Evolutionary conservation across 1,140 invertebrate genomes (phyloP), one percentile per base, ranked within the genome.

Genomic region (Lamellibrachia luymesi): DNA sequence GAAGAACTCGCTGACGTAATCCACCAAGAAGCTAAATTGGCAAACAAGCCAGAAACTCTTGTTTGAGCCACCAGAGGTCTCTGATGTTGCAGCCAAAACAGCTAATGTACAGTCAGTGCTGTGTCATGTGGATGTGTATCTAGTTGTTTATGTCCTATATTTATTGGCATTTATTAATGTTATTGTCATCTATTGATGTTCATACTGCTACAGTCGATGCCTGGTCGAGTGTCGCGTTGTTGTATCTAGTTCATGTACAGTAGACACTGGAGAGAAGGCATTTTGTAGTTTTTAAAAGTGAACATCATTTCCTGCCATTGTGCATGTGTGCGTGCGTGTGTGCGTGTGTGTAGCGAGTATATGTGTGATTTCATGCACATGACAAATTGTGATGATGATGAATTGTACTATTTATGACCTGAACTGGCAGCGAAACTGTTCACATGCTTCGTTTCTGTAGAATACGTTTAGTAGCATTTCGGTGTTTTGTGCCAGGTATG

Each of bases 1-100:
- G 97, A 99, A 96, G 98, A 99, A 96, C 98, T 99, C 97, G 98
- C 98, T 96, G 98, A 99, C 96, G 97, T 98, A 94, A 98, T 99
- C 95, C 98, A 98, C 96, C 94, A 95, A 92, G 96, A 96, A 94
- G 96, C 95, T 1, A 98, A 98, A 95, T 97, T 99, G 97, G 98
- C 98, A 95, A 97, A 98, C 95, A 99, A 98, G 96, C 96, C 96
- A 90, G 96, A 96, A 92, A 96, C 96, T 49, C 95, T 96, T 51
- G 92, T 93, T 89, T 94, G 91, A 93, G 64, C 64, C 64, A 80
- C 13, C 64, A 22, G 13, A 22, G 64, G 25, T 22, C 64, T 80
- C 64, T 10, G 17, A 80, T 80, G 25, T 80, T 17, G 64, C 25
- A 22, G 64, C 64, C 64, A 17, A 80, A 80, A 10, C 64, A 80